Base-by-base conservation (phyloP, 92 coral and sea anemone genomes). In the Bergia puertoricense region DNA sequence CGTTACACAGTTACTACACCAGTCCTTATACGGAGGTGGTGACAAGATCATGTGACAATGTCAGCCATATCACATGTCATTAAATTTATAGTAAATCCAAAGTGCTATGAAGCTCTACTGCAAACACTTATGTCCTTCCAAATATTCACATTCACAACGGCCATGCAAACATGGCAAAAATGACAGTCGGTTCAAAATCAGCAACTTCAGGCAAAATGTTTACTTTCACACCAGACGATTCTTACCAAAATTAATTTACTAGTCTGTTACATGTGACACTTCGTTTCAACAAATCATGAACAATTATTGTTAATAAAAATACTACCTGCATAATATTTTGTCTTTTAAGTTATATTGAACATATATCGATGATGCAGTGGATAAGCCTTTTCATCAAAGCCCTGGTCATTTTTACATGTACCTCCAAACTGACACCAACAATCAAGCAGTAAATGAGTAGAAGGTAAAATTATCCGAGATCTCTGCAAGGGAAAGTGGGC, bases 281-380 rank as follows among this genome's bases (percentile, higher is more conserved):
- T 38, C 45, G 69, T 62, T 62, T 42, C 14, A n/a, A 41, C 80
- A 43, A 57, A 44, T 62, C 43, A 41, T 41, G 37, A 81, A 30
- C 36, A 59, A 18, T 65, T 18, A 65, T 37, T 37, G 39, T 4
- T 62, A 3, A 16, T 62, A n/a, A 22, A 22, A 81, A 65, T 40
- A 41, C 16, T 36, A 79, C 18, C 40, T 37, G 71, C 20, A 54
- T 36, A 51, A 36, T 56, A 15, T 56, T 38, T 50, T 39, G 71
- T 56, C 30, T 13, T 14, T 9, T 44, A 51, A 50, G 67, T 51
- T 0, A 5, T 36, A 56, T 56, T 1, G 8, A 16, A 80, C 65
- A 37, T 23, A 79, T 13, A 14, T 56, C 22, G 84, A 80, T 54
- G 84, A 54, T 51, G 84, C 69, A 80, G 41, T 38, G 20, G 84